These are phyloP conservation scores for Mesembrinibis cayennensis DNA, from an alignment of 2,113 vertebrate genomes.

Conservation along the genomic window DNA sequence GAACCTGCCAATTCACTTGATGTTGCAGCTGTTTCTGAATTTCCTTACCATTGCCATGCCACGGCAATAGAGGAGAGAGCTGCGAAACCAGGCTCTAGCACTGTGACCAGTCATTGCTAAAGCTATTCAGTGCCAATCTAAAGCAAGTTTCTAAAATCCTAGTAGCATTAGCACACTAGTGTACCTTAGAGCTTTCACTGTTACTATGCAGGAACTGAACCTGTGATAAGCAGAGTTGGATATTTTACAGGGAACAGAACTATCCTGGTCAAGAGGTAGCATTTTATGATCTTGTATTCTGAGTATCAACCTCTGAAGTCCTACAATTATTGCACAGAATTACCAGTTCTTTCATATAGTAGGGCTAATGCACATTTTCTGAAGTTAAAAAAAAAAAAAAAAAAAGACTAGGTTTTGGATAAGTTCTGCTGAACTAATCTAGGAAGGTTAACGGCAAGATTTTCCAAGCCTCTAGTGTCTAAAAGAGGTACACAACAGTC, in stretches of 20 bases:
- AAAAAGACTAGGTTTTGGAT: neutral
- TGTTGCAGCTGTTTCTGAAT: neutral
- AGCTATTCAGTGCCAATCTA: neutral
- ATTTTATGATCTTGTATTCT: neutral
- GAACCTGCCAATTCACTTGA: neutral
- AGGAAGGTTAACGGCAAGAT: neutral
- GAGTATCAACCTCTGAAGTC: neutral
- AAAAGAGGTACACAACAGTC: neutral
- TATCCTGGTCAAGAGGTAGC: neutral
- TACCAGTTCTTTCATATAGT: neutral
- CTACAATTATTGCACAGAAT: neutral
- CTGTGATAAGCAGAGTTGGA: neutral
- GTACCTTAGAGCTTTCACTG: neutral
- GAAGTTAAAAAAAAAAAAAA: neutral
- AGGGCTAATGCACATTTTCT: neutral
- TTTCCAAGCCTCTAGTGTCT: neutral
- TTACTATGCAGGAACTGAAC: neutral
- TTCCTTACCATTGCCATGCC: neutral
- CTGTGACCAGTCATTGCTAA: neutral
- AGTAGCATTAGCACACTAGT: neutral
- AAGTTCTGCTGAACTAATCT: neutral
- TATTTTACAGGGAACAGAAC: neutral
- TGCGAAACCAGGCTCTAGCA: neutral
- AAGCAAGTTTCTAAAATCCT: neutral
- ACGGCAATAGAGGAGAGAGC: neutral